Base-by-base conservation (phyloP, 2,797 vertebrate species). In the Poeciliopsis turneri region DNA sequence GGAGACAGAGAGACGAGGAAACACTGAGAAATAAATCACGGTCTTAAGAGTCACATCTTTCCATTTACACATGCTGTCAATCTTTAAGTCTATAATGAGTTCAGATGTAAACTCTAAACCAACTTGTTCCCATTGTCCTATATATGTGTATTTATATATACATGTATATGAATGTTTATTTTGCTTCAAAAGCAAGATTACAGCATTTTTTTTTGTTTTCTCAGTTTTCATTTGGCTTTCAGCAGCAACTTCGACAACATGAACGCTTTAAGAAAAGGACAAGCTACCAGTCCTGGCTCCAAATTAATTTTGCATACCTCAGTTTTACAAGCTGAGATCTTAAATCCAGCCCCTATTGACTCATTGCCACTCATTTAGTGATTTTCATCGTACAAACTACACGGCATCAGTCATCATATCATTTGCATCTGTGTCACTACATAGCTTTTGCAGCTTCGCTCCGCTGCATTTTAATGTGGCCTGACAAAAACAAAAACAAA, bases 21-120 rank as follows among this genome's bases (percentile, higher is more conserved):
- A 91, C 70, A 90, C 73, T 88, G 86, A 93, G 49, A 33, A 86
- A 86, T 92, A 92, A 93, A 94, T 95, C 90, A 90, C 91, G 86
- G 89, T 84, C 88, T 90, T 90, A 82, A 90, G 87, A 86, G 90
- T 88, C 81, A 57, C 88, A 86, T 81, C 71, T 73, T 84, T 84
- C 75, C 73, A 68, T 82, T 87, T 78, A 68, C 76, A 78, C 79
- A 83, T 78, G 72, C 53, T 74, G 30, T 71, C 61, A 47, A 75
- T 71, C 41, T 81, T 78, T 80, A 74, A 85, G 82, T 59, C 73
- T 55, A n/a, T 4, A 74, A 28, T 36, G 53, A 70, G 59, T 59
- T 7, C 30, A 74, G 43, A 74, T 13, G 43, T n/a, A 66, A 18
- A 41, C 41, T 28, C 15, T 51, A 49, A 73, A 69, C 75, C 15